Evolutionary conservation across 2,888 invertebrate genomes (phyloP).

Genomic region (Imbricaverruca yamaguchii): DNA sequence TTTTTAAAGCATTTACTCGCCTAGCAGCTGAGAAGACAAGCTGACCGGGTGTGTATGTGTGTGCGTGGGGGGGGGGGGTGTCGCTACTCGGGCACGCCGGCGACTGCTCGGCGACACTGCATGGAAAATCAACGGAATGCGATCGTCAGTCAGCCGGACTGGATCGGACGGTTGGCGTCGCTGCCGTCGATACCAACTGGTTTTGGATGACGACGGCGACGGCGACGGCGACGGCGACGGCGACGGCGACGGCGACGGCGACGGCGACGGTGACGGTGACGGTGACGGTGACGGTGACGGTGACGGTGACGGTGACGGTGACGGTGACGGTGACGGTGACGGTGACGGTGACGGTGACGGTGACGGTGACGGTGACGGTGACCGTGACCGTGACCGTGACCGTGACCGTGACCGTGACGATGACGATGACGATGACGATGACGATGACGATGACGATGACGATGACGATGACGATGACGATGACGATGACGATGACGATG

Average conservation of each 20-base stretch:
- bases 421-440: neutral
- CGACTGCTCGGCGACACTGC: too few relatives aligned
- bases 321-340: neutral
- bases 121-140: too few relatives aligned
- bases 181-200: too few relatives aligned
- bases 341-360: neutral
- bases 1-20: too few relatives aligned
- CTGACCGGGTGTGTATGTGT: too few relatives aligned
- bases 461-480: slow-evolving; percentile 15
- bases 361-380: neutral
- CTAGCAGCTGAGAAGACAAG: too few relatives aligned
- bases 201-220: neutral
- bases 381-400: neutral
- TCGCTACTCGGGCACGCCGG: too few relatives aligned
- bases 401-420: neutral
- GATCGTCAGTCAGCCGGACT: too few relatives aligned
- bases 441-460: slow-evolving; percentile 5
- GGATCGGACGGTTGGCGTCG: too few relatives aligned
- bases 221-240: neutral
- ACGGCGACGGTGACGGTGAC: neutral
- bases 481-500: neutral
- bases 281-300: neutral
- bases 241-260: neutral
- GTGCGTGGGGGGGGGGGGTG: too few relatives aligned
- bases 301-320: neutral